These are phyloP conservation scores for Agrotis clavis DNA, from an alignment of 2,888 invertebrate species.

Conservation along the genomic window DNA sequence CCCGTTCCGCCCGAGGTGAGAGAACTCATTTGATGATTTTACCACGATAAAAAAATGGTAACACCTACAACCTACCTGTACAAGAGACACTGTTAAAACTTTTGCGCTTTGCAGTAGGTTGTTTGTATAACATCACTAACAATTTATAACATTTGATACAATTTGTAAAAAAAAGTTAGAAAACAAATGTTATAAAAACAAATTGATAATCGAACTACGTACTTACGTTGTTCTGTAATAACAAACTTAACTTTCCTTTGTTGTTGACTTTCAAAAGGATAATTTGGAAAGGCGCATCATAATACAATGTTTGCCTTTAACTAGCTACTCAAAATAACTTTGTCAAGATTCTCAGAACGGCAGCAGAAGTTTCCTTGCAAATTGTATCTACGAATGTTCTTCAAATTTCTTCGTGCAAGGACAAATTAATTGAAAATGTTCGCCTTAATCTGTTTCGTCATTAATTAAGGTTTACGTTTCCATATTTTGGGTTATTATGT, in stretches of 20 bases:
- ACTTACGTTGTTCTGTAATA: neutral
- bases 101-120: too few relatives aligned
- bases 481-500: conserved; percentile 14
- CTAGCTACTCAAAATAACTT: conserved; percentile 8
- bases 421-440: conserved; percentile 3
- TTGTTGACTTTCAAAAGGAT: conserved; percentile 10
- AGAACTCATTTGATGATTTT: too few relatives aligned
- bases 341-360: neutral
- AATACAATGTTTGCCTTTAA: neutral
- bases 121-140: too few relatives aligned
- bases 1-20: too few relatives aligned
- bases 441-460: conserved; percentile 9
- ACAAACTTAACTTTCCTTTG: conserved; percentile 4
- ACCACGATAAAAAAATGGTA: too few relatives aligned
- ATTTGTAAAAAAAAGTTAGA: too few relatives aligned
- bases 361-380: conserved; percentile 1
- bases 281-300: neutral
- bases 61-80: too few relatives aligned
- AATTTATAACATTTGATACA: too few relatives aligned
- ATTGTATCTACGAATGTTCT: conserved; percentile 14
- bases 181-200: neutral
- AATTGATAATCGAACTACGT: neutral
- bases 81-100: too few relatives aligned
- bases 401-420: conserved; percentile 1
- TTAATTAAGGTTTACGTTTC: conserved; percentile 15